Conservation (phyloP, 2,888 invertebrate species). For the Cheilosia pagana region DNA sequence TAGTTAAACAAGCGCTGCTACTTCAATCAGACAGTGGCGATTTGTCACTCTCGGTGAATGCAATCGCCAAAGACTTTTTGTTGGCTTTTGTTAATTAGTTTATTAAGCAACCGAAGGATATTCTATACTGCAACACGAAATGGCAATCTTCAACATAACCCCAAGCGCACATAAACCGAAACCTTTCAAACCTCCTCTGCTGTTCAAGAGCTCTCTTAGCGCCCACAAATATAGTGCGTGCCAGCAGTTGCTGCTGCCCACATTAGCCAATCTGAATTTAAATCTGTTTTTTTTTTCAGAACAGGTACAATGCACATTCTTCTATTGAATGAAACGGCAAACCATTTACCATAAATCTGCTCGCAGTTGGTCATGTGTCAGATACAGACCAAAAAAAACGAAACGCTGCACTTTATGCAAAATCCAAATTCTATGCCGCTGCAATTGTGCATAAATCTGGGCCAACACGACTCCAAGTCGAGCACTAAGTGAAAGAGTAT, state of each 20-base stretch:
- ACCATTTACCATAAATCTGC: slow-evolving; percentile 68
- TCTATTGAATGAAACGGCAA: slow-evolving; percentile 57
- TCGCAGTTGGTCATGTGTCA: slow-evolving; percentile 65
- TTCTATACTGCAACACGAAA: not conserved
- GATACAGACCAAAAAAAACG: slow-evolving; percentile 40
- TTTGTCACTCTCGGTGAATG: not conserved
- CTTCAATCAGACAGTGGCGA: not conserved
- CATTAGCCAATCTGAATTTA: slow-evolving; percentile 49
- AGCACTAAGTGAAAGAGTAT: slow-evolving; percentile 4
- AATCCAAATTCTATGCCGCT: slow-evolving; percentile 47
- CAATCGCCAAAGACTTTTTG: not conserved
- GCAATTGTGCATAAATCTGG: slow-evolving; percentile 49
- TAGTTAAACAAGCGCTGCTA: not conserved
- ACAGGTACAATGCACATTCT: slow-evolving; percentile 52
- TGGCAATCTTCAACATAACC: slow-evolving; percentile 6
- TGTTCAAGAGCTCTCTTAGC: not conserved
- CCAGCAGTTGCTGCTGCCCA: slow-evolving; percentile 24
- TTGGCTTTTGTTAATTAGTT: not conserved
- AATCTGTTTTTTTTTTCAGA: slow-evolving; percentile 30
- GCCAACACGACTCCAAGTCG: slow-evolving; percentile 41
- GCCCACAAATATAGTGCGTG: slow-evolving; percentile 53
- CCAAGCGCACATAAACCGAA: not conserved
- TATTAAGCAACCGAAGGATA: not conserved
- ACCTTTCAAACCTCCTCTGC: slow-evolving; percentile 44
- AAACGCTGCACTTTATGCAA: slow-evolving; percentile 60